These are phyloP conservation scores for Carassius carassius DNA, from an alignment of 2,113 vertebrate genomes.

Conservation along the genomic window DNA sequence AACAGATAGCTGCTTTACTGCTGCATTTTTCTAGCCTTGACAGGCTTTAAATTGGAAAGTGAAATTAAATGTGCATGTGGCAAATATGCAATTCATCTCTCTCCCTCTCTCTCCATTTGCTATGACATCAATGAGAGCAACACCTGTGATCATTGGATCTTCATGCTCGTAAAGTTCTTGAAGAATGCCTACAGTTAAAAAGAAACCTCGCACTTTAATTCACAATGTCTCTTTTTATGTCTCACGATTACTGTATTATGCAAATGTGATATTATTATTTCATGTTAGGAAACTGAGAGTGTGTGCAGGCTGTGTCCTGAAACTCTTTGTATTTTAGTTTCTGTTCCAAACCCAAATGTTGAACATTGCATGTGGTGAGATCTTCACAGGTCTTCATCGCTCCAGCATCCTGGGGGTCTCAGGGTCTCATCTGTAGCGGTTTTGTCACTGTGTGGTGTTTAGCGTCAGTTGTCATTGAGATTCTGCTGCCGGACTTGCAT, in stretches of 20 bases:
- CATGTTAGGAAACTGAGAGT: background rate
- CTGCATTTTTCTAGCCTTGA: background rate
- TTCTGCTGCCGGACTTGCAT: background rate
- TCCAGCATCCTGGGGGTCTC: no score
- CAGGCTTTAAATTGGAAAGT: background rate
- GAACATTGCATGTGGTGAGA: no score
- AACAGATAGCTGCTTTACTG: background rate
- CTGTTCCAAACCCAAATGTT: no score
- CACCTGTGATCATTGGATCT: constrained; percentile 5
- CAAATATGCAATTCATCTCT: constrained; percentile 11
- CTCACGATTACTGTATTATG: constrained; percentile 11
- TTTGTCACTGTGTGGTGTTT: background rate
- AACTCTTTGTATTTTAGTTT: background rate
- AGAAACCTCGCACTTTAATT: background rate
- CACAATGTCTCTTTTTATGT: background rate
- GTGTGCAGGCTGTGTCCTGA: background rate
- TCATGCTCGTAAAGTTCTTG: background rate
- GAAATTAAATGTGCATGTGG: background rate
- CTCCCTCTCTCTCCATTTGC: background rate
- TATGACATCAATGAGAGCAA: background rate
- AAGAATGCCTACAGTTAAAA: background rate
- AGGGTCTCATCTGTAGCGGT: no score
- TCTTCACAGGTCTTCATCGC: no score
- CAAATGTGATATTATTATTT: constrained; percentile 19
- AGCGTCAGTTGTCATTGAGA: background rate